Evolutionary conservation across 1,140 invertebrate species (phyloP).

Genomic region (Megathymus violae): DNA sequence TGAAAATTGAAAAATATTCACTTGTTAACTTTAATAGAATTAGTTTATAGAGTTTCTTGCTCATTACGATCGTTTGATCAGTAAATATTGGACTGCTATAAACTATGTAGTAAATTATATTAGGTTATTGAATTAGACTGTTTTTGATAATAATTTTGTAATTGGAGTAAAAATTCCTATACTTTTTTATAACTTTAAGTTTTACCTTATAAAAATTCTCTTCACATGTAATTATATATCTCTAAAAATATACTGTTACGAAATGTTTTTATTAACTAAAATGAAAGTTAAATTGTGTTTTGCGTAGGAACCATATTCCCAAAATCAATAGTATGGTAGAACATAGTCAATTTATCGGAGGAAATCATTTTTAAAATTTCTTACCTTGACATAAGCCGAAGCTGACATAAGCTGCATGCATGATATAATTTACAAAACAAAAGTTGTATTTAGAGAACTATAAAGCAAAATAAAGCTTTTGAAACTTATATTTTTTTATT

Average conservation of each 20-base stretch:
- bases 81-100: conserved; percentile 2
- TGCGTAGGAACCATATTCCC: not conserved
- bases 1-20: too few species aligned
- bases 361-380: too few species aligned
- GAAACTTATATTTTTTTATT: not conserved
- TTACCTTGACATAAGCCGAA: too few species aligned
- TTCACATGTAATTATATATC: too few species aligned
- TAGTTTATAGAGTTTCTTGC: not conserved
- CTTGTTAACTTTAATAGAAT: too few species aligned
- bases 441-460: too few species aligned
- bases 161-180: not conserved
- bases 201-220: too few species aligned
- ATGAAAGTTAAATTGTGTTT: not conserved
- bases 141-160: conserved; percentile 19
- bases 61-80: conserved; percentile 2
- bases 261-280: not conserved
- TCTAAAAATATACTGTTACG: conserved; percentile 4
- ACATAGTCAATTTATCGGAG: too few species aligned
- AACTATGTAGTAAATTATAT: not conserved
- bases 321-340: too few species aligned
- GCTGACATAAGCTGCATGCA: too few species aligned
- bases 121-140: conserved; percentile 5
- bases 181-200: not conserved
- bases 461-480: not conserved
- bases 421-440: too few species aligned